phyloP scores from a whole-genome alignment of 2,797 vertebrate species.

The Crocodylus rhombifer region DNA sequence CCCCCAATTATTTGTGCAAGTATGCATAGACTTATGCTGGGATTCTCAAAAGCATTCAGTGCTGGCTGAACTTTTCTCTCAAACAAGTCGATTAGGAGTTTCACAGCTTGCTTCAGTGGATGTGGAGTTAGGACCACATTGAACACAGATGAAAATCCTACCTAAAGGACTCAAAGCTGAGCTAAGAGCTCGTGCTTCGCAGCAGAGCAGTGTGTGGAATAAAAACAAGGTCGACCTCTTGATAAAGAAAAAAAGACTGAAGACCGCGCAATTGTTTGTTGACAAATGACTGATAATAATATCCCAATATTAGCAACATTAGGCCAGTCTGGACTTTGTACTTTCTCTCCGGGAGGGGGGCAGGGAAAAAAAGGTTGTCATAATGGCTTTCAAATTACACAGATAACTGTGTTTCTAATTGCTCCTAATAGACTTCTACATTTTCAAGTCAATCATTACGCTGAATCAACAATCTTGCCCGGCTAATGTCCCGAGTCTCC shows the following conservation, averaged over 20 bases:
- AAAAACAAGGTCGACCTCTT: not conserved
- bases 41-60: not conserved
- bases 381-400: not conserved
- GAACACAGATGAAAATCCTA: not conserved
- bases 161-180: not conserved
- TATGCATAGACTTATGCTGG: not conserved
- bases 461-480: not conserved
- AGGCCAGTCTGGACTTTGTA: conserved; percentile 4
- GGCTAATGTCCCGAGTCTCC: not conserved
- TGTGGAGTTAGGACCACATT: not conserved
- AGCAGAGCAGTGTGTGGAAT: not conserved
- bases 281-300: not conserved
- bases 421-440: not conserved
- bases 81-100: not conserved
- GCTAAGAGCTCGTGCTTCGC: too few species aligned
- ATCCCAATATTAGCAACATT: not conserved
- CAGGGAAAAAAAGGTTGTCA: not conserved
- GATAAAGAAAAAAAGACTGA: not conserved
- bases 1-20: not conserved
- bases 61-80: not conserved
- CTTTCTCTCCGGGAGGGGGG: not conserved
- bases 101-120: too few species aligned
- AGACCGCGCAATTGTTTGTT: not conserved
- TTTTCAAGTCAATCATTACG: not conserved
- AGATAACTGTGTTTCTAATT: not conserved